phyloP scores from a whole-genome alignment of 2,888 invertebrate species.

The Agrotis ipsilon region DNA sequence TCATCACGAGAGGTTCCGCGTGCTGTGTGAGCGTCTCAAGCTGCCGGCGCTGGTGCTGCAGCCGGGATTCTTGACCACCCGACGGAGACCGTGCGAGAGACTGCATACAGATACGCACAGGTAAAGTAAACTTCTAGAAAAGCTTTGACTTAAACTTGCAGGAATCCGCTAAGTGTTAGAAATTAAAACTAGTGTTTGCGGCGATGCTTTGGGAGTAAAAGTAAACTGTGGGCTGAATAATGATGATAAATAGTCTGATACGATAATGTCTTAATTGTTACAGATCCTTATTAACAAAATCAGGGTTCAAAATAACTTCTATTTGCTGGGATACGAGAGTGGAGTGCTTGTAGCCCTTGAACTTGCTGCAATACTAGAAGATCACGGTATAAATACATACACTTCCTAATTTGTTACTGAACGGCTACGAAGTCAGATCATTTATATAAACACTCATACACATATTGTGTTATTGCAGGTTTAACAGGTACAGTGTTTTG shows the following conservation, averaged over 20 bases:
- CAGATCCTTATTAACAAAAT: slow-evolving; percentile 70
- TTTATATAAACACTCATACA: no score
- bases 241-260: no score
- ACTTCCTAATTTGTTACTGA: no score
- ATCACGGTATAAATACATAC: slow-evolving; percentile 59
- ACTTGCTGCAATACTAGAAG: slow-evolving; percentile 74
- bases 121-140: slow-evolving; percentile 47
- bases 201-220: no score
- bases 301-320: slow-evolving; percentile 64
- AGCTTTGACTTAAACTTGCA: no score
- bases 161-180: no score
- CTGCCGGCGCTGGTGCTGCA: slow-evolving; percentile 77
- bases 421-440: no score
- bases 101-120: slow-evolving; percentile 70
- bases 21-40: slow-evolving; percentile 57
- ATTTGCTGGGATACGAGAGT: slow-evolving; percentile 75
- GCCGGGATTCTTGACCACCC: slow-evolving; percentile 72
- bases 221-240: no score
- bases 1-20: slow-evolving; percentile 69
- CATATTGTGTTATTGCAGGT: slow-evolving; percentile 1
- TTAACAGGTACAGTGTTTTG: slow-evolving; percentile 30
- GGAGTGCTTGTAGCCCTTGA: slow-evolving; percentile 75
- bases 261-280: background rate
- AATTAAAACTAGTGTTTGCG: no score
- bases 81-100: slow-evolving; percentile 67